Base-by-base conservation (phyloP, 2,797 vertebrate species). In the Pangasius mekongensis region DNA sequence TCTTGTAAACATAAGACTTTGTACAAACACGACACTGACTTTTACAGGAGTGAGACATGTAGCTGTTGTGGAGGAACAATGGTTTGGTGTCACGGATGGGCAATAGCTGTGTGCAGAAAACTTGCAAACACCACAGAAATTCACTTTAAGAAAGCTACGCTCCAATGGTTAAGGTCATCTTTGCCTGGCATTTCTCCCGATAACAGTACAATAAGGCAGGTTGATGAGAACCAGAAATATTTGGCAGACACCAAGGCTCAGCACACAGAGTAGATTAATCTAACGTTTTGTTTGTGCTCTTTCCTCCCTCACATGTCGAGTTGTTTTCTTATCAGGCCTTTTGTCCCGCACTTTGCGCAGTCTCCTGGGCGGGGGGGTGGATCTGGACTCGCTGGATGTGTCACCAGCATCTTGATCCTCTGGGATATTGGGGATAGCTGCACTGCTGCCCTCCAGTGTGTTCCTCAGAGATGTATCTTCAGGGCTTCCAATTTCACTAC, bases 401-500 rank as follows among this genome's bases (percentile, higher is more conserved):
- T 97, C 96, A 87, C 93, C 93, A 9, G 94, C 94, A 3, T 96
- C 96, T 58, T 93, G 91, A 87, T 97, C 96, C 90, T 96, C 96
- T 0, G 96, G 96, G 86, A 97, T 95, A 91, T 98, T 97, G 67
- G 97, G 97, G 62, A 96, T 93, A 0, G 94, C 94, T 5, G 95
- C 96, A 0, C 95, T 96, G 89, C 97, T 97, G 88, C 96, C 95
- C 52, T 97, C 97, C 74, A 97, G 92, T 91, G 97, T 94, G 92
- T 96, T 97, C 93, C 97, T 97, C 87, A 97, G 92, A 54, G 95
- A 95, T 0, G 96, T 95, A 92, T 99, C 98, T 92, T 99, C 98
- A 0, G 98, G 98, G 47, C 97, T 99, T 58, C 98, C 98, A 0
- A 98, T 98, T 96, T 99, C 98, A 14, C 97, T 99, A 84, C 98